Percentiles rank a stretch among this genome's conserved stretches.
These are phyloP conservation scores for Acanthopagrus latus DNA, from an alignment of 2,797 vertebrate species.

Conservation along the genomic window DNA sequence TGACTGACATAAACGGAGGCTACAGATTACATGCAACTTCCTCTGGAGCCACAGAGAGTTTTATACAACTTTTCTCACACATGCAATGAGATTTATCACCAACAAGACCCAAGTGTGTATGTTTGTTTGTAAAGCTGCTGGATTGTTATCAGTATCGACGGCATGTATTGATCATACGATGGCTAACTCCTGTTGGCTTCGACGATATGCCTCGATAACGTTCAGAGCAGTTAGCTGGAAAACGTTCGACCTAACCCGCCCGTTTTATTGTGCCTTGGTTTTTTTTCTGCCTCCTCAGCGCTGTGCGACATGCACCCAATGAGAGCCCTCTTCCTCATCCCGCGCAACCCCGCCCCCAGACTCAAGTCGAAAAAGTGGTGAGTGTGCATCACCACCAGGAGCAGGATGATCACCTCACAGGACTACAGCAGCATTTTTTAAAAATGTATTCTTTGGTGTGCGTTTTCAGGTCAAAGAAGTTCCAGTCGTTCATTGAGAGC, in stretches of 20 bases:
- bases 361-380: constrained; percentile 97
- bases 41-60: too few relatives aligned
- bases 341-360: constrained; percentile 92
- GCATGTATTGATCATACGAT: constrained; percentile 29
- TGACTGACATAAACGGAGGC: too few relatives aligned
- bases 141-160: constrained; percentile 43
- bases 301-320: constrained; percentile 97
- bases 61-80: too few relatives aligned
- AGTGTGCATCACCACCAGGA: constrained; percentile 67
- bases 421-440: neutral
- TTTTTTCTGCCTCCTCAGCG: constrained; percentile 81
- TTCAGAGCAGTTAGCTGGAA: constrained; percentile 26
- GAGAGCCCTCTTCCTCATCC: constrained; percentile 96
- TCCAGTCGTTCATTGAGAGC: constrained; percentile 96
- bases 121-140: constrained; percentile 7
- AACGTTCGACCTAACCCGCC: neutral
- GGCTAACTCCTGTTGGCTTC: constrained; percentile 21
- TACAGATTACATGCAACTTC: too few relatives aligned
- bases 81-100: neutral
- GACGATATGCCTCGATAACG: constrained; percentile 34
- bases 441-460: neutral
- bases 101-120: neutral
- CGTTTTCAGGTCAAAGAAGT: constrained; percentile 92
- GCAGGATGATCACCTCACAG: neutral
- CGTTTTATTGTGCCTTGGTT: neutral